These are phyloP conservation scores for Pseudopleuronectes americanus DNA, from an alignment of 2,797 vertebrate genomes.

Conservation along the genomic window DNA sequence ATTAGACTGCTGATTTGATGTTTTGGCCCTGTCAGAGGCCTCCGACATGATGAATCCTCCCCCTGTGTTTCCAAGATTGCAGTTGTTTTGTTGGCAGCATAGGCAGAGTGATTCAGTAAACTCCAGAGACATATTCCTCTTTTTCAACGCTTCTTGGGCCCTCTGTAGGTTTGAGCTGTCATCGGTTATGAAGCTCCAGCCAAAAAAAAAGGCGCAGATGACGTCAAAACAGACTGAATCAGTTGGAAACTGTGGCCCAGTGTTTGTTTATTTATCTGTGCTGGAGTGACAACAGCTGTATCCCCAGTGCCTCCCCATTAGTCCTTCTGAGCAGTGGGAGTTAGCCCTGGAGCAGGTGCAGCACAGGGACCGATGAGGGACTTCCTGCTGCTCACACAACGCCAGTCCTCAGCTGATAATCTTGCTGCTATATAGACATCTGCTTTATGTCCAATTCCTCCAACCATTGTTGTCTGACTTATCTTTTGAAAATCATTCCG, in stretches of 20 bases:
- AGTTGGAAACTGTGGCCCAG: slow-evolving; percentile 27
- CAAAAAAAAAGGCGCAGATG: not conserved
- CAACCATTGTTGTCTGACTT: slow-evolving; percentile 65
- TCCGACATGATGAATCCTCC: slow-evolving; percentile 74
- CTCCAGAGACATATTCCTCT: slow-evolving; percentile 49
- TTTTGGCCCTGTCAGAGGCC: slow-evolving; percentile 73
- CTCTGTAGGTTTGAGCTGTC: slow-evolving; percentile 33
- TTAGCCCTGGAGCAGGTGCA: slow-evolving; percentile 70
- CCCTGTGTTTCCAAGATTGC: slow-evolving; percentile 73
- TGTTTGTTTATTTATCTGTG: slow-evolving; percentile 68
- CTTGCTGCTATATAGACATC: slow-evolving; percentile 49
- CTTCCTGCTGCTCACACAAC: slow-evolving; percentile 69
- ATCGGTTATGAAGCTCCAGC: slow-evolving; percentile 18
- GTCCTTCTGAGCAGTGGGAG: slow-evolving; percentile 60
- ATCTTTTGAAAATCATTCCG: slow-evolving; percentile 75
- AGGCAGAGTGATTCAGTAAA: slow-evolving; percentile 74
- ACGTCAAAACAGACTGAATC: slow-evolving; percentile 28
- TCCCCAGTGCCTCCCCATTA: slow-evolving; percentile 68
- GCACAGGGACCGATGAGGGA: slow-evolving; percentile 51
- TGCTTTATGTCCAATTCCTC: slow-evolving; percentile 64
- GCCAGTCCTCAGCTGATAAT: slow-evolving; percentile 58
- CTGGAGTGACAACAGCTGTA: slow-evolving; percentile 60
- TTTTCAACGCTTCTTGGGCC: slow-evolving; percentile 47
- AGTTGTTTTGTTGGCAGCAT: slow-evolving; percentile 78
- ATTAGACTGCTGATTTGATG: slow-evolving; percentile 81